Evolutionary conservation across 2,797 vertebrate genomes (phyloP).

Genomic region (Aeoliscus strigatus): DNA sequence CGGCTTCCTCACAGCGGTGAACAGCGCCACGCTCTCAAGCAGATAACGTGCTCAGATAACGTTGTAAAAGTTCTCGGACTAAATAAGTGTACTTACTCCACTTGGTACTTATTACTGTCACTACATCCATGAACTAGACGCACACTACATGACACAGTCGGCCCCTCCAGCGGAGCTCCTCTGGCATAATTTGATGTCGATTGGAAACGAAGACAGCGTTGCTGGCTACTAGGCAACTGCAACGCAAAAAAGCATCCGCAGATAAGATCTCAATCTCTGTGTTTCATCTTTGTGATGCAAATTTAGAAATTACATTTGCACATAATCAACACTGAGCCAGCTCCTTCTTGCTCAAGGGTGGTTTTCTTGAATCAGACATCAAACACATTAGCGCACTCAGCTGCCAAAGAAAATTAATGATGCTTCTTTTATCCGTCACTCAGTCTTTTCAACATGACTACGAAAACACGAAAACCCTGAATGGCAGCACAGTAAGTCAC

Average conservation of each 20-base stretch:
- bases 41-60: slow-evolving; percentile 13
- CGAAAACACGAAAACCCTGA: slow-evolving; percentile 31
- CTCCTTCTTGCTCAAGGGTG: slow-evolving; percentile 32
- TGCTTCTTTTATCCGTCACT: slow-evolving; percentile 25
- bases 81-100: slow-evolving; percentile 10
- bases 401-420: slow-evolving; percentile 35
- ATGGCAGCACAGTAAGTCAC: slow-evolving; percentile 20
- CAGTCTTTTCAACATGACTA: slow-evolving; percentile 31
- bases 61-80: slow-evolving; percentile 1
- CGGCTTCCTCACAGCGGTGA: background rate
- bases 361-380: slow-evolving; percentile 54
- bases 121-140: slow-evolving; percentile 20
- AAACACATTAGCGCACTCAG: slow-evolving; percentile 34
- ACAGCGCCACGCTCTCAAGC: slow-evolving; percentile 5
- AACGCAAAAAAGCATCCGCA: slow-evolving; percentile 22
- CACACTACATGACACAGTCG: slow-evolving; percentile 45
- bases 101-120: slow-evolving; percentile 17
- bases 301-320: slow-evolving; percentile 44
- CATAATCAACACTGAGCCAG: slow-evolving; percentile 19
- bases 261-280: slow-evolving; percentile 37
- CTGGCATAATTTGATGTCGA: slow-evolving; percentile 52
- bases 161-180: slow-evolving; percentile 50
- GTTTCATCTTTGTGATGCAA: slow-evolving; percentile 53
- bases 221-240: slow-evolving; percentile 58
- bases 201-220: slow-evolving; percentile 43